Base-by-base conservation (phyloP, 35 echinoderm and acorn worm species). In the Ophiothrix spiculata region DNA sequence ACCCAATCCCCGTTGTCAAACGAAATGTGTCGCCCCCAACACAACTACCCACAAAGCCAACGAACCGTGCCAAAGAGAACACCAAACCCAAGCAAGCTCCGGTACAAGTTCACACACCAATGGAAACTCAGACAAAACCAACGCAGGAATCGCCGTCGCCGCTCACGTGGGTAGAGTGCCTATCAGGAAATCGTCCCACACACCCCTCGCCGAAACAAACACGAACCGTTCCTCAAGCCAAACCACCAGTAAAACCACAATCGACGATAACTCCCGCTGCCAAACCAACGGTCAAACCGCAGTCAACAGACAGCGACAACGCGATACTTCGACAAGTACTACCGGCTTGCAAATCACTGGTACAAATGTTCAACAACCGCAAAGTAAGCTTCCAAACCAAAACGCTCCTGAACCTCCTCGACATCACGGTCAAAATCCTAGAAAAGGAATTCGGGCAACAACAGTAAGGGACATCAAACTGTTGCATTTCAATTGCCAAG, bases 391-490 rank as follows among this genome's bases (percentile, higher is more conserved):
- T 34, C 2, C 16, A 78, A 35, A 4, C 76, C 32, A 78, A 78
- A 34, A 78, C 37, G 31, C 33, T 78, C 1, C 3, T 78, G 76
- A 78, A 78, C 76, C 31, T 78, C 76, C 76, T 78, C 76, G 31
- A 35, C 76, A 78, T 39, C 33, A 39, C 37, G 31, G 36, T 78
- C 76, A 28, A 78, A 25, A 15, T 69, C 60, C 60, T 69, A 1
- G 25, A 69, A 28, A 25, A n/a, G 60, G 8, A n/a, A 69, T 2
- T n/a, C 25, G 10, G 25, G 23, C 8, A 10, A 69, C 13, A 21
- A 14, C 76, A 78, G 76, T 78, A 78, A 78, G 76, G 3, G 76
- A 78, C 76, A 39, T 78, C 16, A 35, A 39, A 28, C 76, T 78
- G 1, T 3, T 78, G 19, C 76, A 78, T 25, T 78, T 78, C 32